These are phyloP conservation scores for Drosophila pandora DNA, from an alignment of 1,140 invertebrate species.

Conservation along the genomic window DNA sequence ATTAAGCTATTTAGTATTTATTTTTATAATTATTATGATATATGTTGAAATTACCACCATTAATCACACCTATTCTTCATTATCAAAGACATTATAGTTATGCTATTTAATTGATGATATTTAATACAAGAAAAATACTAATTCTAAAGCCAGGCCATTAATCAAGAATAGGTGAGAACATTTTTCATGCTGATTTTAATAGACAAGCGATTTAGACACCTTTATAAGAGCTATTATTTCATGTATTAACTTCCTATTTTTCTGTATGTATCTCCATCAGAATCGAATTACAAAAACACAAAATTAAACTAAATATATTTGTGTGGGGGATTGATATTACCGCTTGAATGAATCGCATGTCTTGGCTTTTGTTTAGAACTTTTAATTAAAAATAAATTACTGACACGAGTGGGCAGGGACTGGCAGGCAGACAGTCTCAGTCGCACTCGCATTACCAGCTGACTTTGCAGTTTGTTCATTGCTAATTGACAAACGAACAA, in stretches of 20 bases:
- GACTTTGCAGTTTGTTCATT: slow-evolving; percentile 47
- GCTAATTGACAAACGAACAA: slow-evolving; percentile 60
- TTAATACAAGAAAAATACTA: not conserved
- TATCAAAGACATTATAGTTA: not conserved
- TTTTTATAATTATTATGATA: no score
- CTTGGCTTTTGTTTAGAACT: slow-evolving; percentile 75
- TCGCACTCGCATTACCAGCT: slow-evolving; percentile 18
- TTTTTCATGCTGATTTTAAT: not conserved
- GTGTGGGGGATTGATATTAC: slow-evolving; percentile 42
- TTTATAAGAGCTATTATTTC: not conserved
- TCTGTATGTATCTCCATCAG: not conserved
- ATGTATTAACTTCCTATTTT: not conserved
- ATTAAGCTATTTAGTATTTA: no score
- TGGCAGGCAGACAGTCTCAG: slow-evolving; percentile 17
- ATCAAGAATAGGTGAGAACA: not conserved
- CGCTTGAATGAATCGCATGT: slow-evolving; percentile 79
- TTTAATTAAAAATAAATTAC: slow-evolving; percentile 79
- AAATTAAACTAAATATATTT: slow-evolving; percentile 28
- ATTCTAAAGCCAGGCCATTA: not conserved
- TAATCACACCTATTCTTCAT: not conserved
- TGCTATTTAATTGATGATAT: no score
- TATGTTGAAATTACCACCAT: not conserved
- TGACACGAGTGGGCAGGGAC: slow-evolving; percentile 52
- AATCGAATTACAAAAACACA: slow-evolving; percentile 24
- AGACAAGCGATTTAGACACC: not conserved